A percentile compares a stretch with the other conserved stretches of the same genome.
phyloP scores from a whole-genome alignment of 2,888 invertebrate species.

The Amiota communis region DNA sequence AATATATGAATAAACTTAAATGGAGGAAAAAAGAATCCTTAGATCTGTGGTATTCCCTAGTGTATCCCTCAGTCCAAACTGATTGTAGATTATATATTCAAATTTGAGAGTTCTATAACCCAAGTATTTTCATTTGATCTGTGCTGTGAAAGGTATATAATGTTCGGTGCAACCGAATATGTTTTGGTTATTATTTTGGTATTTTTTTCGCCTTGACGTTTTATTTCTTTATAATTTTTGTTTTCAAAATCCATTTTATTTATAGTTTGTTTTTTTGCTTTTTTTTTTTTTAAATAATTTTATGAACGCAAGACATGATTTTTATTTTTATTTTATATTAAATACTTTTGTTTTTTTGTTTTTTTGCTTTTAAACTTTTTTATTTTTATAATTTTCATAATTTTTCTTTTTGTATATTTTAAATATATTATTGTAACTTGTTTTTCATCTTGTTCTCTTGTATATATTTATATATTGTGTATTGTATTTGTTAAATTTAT shows the following conservation, averaged over 20 bases:
- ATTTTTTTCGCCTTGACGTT: no score
- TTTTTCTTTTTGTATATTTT: constrained; percentile 46
- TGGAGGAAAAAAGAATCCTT: no score
- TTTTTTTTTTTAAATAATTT: constrained; percentile 20
- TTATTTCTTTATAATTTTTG: background rate
- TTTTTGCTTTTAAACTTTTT: constrained; percentile 46
- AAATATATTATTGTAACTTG: constrained; percentile 42
- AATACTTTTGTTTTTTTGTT: constrained; percentile 13
- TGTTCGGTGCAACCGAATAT: no score
- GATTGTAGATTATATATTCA: no score
- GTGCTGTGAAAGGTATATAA: no score
- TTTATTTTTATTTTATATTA: constrained; percentile 15
- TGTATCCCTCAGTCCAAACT: no score
- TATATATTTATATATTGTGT: constrained; percentile 47
- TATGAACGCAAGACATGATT: constrained; percentile 20
- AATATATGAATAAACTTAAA: no score
- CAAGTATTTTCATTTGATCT: no score
- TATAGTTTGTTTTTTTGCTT: background rate
- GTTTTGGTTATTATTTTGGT: no score
- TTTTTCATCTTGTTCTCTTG: constrained; percentile 31
- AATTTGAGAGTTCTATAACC: no score
- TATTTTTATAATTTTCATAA: constrained; percentile 45
- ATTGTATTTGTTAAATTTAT: constrained; percentile 44
- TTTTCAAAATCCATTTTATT: background rate
- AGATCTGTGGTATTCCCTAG: no score